A percentile compares a stretch with the other conserved stretches of the same genome.
Conservation (phyloP, 1,140 invertebrate genomes). For the Zaprionus tsacasi region DNA sequence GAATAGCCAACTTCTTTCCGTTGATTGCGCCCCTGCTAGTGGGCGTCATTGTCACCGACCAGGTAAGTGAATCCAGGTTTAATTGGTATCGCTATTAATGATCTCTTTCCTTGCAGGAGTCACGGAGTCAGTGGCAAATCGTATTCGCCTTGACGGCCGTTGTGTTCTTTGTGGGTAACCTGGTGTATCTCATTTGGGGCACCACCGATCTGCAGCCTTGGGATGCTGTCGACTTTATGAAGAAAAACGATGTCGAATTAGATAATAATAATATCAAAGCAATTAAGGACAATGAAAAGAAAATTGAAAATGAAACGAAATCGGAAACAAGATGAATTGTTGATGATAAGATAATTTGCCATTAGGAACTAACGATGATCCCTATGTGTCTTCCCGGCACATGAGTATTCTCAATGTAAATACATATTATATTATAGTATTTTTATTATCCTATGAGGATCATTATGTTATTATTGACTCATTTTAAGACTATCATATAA, state of each 20-base stretch:
- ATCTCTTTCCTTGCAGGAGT: constrained; percentile 76
- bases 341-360: not conserved
- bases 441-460: not conserved
- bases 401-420: not conserved
- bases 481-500: not conserved
- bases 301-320: not conserved
- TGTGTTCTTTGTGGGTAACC: constrained; percentile 88
- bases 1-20: constrained; percentile 88
- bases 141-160: constrained; percentile 90
- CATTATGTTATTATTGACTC: not conserved
- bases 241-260: constrained; percentile 3
- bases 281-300: not conserved
- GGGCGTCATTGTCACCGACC: constrained; percentile 87
- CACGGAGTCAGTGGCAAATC: constrained; percentile 88
- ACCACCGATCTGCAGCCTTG: constrained; percentile 87
- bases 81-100: not conserved
- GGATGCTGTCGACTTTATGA: constrained; percentile 85
- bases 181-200: constrained; percentile 89
- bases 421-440: not conserved
- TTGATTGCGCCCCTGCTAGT: constrained; percentile 88
- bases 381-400: not conserved
- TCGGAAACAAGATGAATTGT: not conserved
- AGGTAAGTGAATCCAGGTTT: constrained; percentile 81
- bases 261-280: constrained; percentile 6
- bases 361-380: not conserved